Conservation (phyloP, 2,113 vertebrate species). For the Willisornis vidua region DNA sequence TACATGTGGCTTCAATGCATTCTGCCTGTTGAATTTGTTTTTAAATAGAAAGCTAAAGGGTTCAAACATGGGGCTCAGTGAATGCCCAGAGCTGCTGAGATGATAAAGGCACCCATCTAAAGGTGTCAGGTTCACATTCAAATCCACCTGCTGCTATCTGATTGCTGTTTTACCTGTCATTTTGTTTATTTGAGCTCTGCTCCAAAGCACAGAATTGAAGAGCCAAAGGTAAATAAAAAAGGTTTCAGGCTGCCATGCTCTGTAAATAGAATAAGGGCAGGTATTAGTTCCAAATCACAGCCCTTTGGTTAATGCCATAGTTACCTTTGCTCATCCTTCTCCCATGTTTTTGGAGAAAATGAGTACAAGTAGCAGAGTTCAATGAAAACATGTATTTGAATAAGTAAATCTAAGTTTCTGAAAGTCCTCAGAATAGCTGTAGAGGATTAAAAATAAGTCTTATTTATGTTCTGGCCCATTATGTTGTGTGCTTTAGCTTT, state of each 20-base stretch:
- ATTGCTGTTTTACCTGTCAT: background rate
- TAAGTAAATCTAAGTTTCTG: background rate
- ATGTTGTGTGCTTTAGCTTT: background rate
- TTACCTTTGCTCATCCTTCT: background rate
- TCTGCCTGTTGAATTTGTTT: background rate
- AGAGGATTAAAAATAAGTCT: constrained; percentile 22
- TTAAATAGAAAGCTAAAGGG: background rate
- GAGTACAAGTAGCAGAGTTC: background rate
- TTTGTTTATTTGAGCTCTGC: background rate
- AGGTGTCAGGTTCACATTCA: background rate
- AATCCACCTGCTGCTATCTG: background rate
- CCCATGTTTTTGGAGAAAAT: background rate
- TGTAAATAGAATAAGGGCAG: background rate
- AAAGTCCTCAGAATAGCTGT: background rate
- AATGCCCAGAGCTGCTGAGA: background rate
- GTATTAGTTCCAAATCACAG: background rate
- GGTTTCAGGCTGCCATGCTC: background rate
- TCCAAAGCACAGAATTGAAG: background rate
- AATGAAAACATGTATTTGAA: background rate
- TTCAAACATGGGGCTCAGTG: background rate
- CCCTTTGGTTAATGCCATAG: background rate
- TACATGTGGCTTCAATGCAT: background rate
- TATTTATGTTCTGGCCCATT: constrained; percentile 12
- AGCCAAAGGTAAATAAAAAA: background rate
- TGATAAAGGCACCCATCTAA: background rate